These are phyloP conservation scores for Phrynosoma blainvillii DNA, from an alignment of 2,113 vertebrate genomes.

Conservation along the genomic window DNA sequence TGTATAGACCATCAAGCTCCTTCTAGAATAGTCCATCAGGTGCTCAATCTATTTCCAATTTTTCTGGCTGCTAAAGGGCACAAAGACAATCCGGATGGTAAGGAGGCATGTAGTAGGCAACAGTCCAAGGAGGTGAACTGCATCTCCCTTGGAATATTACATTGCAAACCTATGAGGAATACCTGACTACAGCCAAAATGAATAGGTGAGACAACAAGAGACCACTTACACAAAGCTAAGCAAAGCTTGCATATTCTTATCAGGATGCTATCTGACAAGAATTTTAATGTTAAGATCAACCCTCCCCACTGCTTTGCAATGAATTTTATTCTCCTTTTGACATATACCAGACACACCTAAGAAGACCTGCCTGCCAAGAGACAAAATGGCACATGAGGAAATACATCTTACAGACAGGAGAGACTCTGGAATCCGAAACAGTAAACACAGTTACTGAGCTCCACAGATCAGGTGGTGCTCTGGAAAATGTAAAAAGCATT, in stretches of 20 bases:
- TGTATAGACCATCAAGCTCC: neutral
- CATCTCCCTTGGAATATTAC: neutral
- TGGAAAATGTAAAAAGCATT: slow-evolving; percentile 59
- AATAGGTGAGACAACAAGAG: neutral
- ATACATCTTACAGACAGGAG: slow-evolving; percentile 72
- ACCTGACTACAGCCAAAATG: neutral
- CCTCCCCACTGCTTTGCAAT: neutral
- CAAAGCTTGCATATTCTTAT: neutral
- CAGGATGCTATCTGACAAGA: slow-evolving; percentile 34
- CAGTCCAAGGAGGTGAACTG: neutral
- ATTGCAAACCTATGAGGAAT: neutral
- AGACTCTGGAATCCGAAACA: slow-evolving; percentile 62
- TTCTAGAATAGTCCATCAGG: neutral
- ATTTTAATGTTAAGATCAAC: slow-evolving; percentile 19
- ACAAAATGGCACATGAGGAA: slow-evolving; percentile 73
- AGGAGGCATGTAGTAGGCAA: neutral
- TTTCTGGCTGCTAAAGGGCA: neutral
- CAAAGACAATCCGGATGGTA: too few species aligned
- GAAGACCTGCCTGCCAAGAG: slow-evolving; percentile 70
- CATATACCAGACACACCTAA: slow-evolving; percentile 69
- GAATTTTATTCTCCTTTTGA: slow-evolving; percentile 74
- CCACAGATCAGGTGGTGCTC: slow-evolving; percentile 67
- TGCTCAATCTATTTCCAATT: neutral
- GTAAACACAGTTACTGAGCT: slow-evolving; percentile 62
- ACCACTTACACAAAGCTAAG: neutral